Conservation (phyloP, 2,113 vertebrate genomes). For the Electrona antarctica region DNA sequence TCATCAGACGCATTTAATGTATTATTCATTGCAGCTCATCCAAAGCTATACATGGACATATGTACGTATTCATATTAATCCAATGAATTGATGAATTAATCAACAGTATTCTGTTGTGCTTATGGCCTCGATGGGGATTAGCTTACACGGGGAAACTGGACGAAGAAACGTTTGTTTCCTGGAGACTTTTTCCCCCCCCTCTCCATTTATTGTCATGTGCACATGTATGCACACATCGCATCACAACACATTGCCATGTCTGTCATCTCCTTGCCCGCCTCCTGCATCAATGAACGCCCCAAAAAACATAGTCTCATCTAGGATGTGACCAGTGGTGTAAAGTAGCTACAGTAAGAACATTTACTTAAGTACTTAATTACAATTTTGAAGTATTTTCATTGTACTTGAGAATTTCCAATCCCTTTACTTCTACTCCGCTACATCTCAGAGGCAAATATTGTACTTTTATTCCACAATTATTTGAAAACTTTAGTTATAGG, state of each 20-base stretch:
- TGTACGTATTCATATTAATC: slow-evolving; percentile 60
- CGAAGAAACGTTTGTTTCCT: slow-evolving; percentile 5
- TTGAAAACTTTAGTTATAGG: too few species aligned
- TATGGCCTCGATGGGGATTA: background rate
- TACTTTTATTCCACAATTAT: too few species aligned
- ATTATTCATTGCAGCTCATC: slow-evolving; percentile 75
- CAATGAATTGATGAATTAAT: background rate
- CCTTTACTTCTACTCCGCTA: too few species aligned
- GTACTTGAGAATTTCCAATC: too few species aligned
- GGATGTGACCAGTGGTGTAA: too few species aligned
- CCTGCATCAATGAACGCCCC: slow-evolving; percentile 21
- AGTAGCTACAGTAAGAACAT: too few species aligned
- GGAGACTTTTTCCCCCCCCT: slow-evolving; percentile 5
- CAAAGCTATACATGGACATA: too few species aligned
- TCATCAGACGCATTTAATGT: slow-evolving; percentile 74
- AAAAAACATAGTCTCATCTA: slow-evolving; percentile 21
- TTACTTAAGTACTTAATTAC: too few species aligned
- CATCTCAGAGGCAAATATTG: too few species aligned
- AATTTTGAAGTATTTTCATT: too few species aligned
- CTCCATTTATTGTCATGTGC: background rate
- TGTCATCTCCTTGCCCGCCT: background rate
- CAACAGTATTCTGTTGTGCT: slow-evolving; percentile 38
- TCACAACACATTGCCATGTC: background rate
- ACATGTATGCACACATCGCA: background rate
- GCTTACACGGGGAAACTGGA: slow-evolving; percentile 5